A percentile compares a stretch with the other conserved stretches of the same genome.
Conservation (phyloP, 2,113 vertebrate species). For the Triplophysa siluroides region DNA sequence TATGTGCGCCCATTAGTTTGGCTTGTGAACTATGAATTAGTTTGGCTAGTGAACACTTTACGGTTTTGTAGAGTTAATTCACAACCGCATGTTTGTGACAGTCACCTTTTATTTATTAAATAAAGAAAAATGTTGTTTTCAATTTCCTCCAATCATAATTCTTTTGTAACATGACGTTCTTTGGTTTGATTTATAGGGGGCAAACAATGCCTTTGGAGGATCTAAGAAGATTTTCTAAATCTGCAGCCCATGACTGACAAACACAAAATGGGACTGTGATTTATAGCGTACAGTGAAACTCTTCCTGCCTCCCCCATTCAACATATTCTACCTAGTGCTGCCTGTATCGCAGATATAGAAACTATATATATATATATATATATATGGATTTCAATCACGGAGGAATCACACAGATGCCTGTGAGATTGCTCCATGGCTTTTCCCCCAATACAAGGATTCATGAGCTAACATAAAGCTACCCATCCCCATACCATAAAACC, state of each 20-base stretch:
- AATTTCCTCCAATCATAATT: background rate
- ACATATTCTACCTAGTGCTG: constrained; percentile 37
- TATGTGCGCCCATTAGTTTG: background rate
- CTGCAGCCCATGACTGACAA: constrained; percentile 64
- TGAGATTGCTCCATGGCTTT: constrained; percentile 14
- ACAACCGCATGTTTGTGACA: background rate
- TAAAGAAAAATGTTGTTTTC: constrained; percentile 15
- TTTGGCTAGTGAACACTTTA: background rate
- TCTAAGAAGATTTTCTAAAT: constrained; percentile 66
- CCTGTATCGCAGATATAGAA: constrained; percentile 28
- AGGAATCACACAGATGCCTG: constrained; percentile 35
- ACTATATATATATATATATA: constrained; percentile 15
- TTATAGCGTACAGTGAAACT: constrained; percentile 40
- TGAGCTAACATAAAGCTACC: constrained; percentile 46
- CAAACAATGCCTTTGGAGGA: constrained; percentile 44
- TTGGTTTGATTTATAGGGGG: constrained; percentile 47
- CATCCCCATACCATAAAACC: constrained; percentile 53
- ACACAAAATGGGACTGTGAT: constrained; percentile 51
- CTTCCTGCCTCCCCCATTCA: background rate
- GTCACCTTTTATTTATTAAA: constrained; percentile 13
- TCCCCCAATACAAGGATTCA: constrained; percentile 45
- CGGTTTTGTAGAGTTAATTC: background rate
- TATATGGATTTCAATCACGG: constrained; percentile 62
- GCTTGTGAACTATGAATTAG: background rate
- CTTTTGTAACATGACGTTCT: constrained; percentile 29